Conservation (phyloP, 2,113 vertebrate species). For the Paradisaea rubra region DNA sequence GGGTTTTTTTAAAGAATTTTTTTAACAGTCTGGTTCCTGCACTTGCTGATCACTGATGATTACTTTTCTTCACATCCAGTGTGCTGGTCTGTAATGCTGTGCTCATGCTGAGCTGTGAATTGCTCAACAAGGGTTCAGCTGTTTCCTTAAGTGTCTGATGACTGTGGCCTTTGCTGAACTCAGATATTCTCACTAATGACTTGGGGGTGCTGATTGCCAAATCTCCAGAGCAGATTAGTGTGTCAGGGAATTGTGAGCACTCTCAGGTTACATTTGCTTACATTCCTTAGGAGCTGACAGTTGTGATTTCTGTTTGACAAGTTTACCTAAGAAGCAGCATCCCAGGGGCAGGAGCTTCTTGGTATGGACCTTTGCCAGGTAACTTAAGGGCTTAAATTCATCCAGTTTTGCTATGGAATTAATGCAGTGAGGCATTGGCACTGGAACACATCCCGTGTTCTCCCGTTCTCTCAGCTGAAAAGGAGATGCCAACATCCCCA, state of each 20-base stretch:
- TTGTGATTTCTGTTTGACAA: not conserved
- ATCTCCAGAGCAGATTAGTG: not conserved
- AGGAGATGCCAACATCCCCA: not conserved
- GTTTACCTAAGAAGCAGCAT: not conserved
- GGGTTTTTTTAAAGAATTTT: not conserved
- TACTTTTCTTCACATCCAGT: not conserved
- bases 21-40: not conserved
- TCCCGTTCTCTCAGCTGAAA: not conserved
- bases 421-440: not conserved
- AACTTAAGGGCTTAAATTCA: not conserved
- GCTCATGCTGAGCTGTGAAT: constrained; percentile 11
- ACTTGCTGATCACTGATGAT: not conserved
- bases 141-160: not conserved
- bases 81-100: not conserved
- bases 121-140: not conserved
- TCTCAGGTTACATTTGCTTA: not conserved
- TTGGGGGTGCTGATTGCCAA: not conserved
- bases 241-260: not conserved
- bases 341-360: not conserved
- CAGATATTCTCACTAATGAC: not conserved
- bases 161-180: not conserved
- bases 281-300: not conserved
- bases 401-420: not conserved
- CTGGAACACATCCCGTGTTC: not conserved
- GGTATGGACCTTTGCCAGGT: not conserved